phyloP scores from a whole-genome alignment of 2,113 vertebrate species.

The Seriola quinqueradiata region DNA sequence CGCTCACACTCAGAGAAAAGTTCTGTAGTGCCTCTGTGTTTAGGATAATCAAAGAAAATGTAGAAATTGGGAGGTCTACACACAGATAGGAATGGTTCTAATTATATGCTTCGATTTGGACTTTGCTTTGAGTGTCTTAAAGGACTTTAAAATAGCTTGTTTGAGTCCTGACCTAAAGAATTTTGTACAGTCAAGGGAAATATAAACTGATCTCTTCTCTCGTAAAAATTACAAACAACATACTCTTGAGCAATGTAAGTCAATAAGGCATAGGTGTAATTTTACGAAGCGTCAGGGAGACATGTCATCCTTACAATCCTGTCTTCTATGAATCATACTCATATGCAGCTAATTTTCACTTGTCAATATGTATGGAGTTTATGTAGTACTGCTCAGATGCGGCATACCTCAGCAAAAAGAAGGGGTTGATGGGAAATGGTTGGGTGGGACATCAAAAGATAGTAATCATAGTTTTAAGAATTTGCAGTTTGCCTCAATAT shows the following conservation, averaged over 20 bases:
- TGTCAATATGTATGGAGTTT: background rate
- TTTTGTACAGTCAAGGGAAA: background rate
- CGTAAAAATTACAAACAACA: background rate
- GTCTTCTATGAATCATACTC: background rate
- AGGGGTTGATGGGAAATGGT: too few species aligned
- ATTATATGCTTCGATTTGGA: constrained; percentile 26
- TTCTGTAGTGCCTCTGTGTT: constrained; percentile 17
- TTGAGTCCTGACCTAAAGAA: constrained; percentile 12
- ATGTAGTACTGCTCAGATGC: background rate
- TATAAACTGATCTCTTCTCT: constrained; percentile 2
- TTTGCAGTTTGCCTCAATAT: background rate
- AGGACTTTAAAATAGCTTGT: constrained; percentile 4
- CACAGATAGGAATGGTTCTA: constrained; percentile 22
- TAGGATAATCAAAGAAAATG: constrained; percentile 42
- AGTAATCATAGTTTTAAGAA: background rate
- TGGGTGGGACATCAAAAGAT: background rate
- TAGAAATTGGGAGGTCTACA: constrained; percentile 3
- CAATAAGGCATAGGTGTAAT: background rate
- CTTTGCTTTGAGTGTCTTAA: constrained; percentile 9
- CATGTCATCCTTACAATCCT: background rate
- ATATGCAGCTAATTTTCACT: background rate
- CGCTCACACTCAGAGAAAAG: constrained; percentile 12
- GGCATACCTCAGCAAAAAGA: background rate
- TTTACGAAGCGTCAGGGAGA: constrained; percentile 3
- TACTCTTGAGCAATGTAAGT: background rate